Conservation (phyloP, 2,113 vertebrate species). For the Sturnus vulgaris region DNA sequence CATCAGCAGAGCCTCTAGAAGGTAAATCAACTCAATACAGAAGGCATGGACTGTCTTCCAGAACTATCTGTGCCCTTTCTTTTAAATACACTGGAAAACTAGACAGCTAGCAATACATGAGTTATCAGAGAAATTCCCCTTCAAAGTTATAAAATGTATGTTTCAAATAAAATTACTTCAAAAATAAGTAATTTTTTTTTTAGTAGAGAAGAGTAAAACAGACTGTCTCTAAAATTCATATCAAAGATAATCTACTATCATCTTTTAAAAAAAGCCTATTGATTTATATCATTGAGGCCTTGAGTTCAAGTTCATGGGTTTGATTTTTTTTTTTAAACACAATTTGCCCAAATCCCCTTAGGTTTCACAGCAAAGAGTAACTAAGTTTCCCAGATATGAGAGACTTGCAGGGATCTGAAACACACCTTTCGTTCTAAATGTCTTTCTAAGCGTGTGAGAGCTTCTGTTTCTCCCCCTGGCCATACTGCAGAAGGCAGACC, state of each 20-base stretch:
- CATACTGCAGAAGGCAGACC: constrained; percentile 87
- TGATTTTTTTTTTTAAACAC: background rate
- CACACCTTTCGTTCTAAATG: constrained; percentile 92
- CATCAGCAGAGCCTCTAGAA: background rate
- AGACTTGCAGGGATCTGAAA: background rate
- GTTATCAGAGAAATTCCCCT: background rate
- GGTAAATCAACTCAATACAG: background rate
- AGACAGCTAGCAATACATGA: background rate
- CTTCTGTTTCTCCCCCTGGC: constrained; percentile 95
- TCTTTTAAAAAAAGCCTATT: background rate
- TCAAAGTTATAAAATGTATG: background rate
- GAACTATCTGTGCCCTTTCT: background rate
- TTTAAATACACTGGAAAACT: background rate
- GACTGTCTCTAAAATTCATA: background rate
- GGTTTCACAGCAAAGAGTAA: background rate
- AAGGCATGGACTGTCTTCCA: background rate
- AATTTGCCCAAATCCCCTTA: background rate
- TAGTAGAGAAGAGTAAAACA: background rate
- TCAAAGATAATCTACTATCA: background rate
- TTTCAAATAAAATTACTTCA: background rate
- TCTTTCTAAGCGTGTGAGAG: constrained; percentile 88
- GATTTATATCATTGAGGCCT: background rate
- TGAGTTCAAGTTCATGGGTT: background rate
- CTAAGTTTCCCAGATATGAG: background rate
- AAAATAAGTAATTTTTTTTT: background rate